phyloP scores from a whole-genome alignment of 2,113 vertebrate genomes.

The Symphodus melops region DNA sequence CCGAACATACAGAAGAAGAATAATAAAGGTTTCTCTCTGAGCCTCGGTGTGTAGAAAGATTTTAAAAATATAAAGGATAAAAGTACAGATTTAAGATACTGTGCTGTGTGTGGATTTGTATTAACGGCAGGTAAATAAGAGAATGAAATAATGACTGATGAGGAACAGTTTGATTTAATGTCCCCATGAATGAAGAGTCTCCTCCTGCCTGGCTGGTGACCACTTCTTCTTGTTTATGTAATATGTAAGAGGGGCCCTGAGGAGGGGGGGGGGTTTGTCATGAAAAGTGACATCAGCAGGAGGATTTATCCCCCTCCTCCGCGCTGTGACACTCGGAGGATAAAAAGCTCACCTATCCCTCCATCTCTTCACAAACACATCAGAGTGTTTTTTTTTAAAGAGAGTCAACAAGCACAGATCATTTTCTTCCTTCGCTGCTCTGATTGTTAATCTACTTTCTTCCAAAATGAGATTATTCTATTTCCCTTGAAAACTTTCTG shows the following conservation, averaged over 20 bases:
- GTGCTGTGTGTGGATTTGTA: no score
- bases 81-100: no score
- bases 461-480: constrained; percentile 76
- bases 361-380: constrained; percentile 51
- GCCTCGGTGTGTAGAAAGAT: no score
- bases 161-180: no score
- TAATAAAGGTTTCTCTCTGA: no score
- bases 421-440: constrained; percentile 63
- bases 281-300: constrained; percentile 4
- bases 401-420: constrained; percentile 66
- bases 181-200: not conserved
- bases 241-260: not conserved
- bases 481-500: constrained; percentile 75
- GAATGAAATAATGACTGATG: no score
- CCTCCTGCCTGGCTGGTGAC: not conserved
- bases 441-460: constrained; percentile 80
- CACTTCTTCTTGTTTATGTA: not conserved
- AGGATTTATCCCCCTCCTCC: not conserved
- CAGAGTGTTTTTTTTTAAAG: constrained; percentile 54
- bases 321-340: constrained; percentile 29
- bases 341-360: constrained; percentile 54
- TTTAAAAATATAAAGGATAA: no score
- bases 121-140: no score
- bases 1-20: no score
- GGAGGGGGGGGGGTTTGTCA: not conserved